Evolutionary conservation across 2,797 vertebrate genomes (phyloP), one percentile per base, ranked within the genome.

Genomic region (Phyllotis vaccarum): DNA sequence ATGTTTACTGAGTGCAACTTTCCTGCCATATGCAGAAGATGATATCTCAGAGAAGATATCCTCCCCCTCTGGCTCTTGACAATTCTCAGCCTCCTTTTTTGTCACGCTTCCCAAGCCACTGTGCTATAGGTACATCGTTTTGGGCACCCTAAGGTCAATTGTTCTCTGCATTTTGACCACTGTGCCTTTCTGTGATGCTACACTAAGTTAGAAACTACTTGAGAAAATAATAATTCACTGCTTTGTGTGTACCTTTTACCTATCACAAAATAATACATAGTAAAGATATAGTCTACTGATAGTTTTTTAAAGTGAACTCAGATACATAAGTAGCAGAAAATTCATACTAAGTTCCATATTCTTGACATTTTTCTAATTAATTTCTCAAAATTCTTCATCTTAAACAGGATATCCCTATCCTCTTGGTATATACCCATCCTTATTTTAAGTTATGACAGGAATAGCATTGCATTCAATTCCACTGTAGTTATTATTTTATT

Each of bases 371-470:
- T 91, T 46, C 10, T 89, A 88, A 89, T 82, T 6, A 78, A 13
- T 79, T 90, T 85, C 40, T 74, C 31, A 92, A 86, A 88, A 66
- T 54, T 70, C 11, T 90, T 87, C 17, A 92, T 78, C 16, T 90
- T 89, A 87, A 92, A 93, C 11, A 90, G 40, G 0, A 0, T 58
- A 96, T 66, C 34, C 12, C 52, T 95, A 86, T 70, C 27, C 19
- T 58, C 79, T 89, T 96, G 70, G 88, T 86, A n/a, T 40, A 64
- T 10, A 24, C 75, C 72, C 3, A 95, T 94, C 95, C 96, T 91
- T 74, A 88, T 24, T 72, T 70, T 37, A 92, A 94, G 78, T 97
- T 96, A 94, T 88, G 89, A 58, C 40, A 79, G 85, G 40, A 94
- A 91, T 74, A 86, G 49, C 29, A 68, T 17, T 24, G 24, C 34